Evolutionary conservation across 2,797 vertebrate species (phyloP), one percentile per base, ranked within the genome.

Genomic region (Intellagama lesueurii): DNA sequence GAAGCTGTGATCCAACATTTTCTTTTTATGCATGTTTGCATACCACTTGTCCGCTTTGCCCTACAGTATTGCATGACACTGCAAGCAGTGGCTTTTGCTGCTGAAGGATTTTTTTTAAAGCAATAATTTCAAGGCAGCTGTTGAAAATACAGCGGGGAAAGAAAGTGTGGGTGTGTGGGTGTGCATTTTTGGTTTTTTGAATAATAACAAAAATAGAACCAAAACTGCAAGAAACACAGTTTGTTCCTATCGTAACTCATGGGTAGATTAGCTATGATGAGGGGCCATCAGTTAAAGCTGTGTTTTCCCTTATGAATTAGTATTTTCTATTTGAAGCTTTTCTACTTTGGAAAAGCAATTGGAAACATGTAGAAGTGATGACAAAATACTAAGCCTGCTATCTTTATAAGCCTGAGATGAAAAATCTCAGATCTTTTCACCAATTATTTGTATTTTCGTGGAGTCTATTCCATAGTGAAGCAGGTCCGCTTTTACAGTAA

Each of bases 391-490:
- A 77, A 68, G 17, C 35, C 8, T 78, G 60, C 17, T 64, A 19
- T 64, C 60, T 64, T 26, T 12, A 70, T 79, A 32, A 70, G 30
- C 9, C 11, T 5, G 40, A 28, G 7, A 49, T 68, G 68, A 56
- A 91, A 86, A 80, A 91, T 7, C 78, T 90, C 49, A 86, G 69
- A 70, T 17, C 87, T 78, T 19, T 1, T 64, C 78, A 64, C 32
- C 73, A 81, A n/a, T 11, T 90, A 90, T 12, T 40, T 60, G 7
- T 11, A 26, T 91, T 22, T 81, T 88, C 66, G 44, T 5, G 81
- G 68, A 76, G 89, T 88, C 86, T 87, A 22, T 68, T 30, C 47
- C 47, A 87, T 80, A 78, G 0, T 91, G n/a, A 2, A 35, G n/a
- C 40, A 75, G 0, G 69, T 0, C 24, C 52, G 89, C 52, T 89